A percentile compares a stretch with the other conserved stretches of the same genome.
Evolutionary conservation across 2,113 vertebrate species (phyloP).

Genomic region (Strix aluco): DNA sequence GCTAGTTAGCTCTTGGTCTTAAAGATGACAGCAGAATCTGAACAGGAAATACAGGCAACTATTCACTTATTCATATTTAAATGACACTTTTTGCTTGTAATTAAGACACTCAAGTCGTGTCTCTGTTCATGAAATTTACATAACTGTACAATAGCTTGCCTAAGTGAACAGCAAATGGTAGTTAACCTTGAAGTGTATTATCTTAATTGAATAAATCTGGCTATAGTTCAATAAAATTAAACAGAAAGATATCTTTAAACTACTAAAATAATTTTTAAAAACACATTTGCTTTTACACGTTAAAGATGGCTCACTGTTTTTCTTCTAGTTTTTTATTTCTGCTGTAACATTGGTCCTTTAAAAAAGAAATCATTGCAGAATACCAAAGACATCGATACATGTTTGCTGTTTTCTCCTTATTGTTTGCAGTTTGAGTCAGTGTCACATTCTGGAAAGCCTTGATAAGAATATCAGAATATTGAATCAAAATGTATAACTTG

Average conservation of each 20-base stretch:
- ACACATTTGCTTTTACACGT: constrained; percentile 3
- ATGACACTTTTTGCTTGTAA: constrained; percentile 80
- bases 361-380: constrained; percentile 18
- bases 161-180: constrained; percentile 83
- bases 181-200: constrained; percentile 83
- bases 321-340: constrained; percentile 9
- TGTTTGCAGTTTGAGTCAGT: constrained; percentile 65
- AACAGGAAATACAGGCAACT: constrained; percentile 76
- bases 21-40: constrained; percentile 66
- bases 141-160: constrained; percentile 82
- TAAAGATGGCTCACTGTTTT: background rate
- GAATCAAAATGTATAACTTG: constrained; percentile 66
- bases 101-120: constrained; percentile 81
- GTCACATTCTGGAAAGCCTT: constrained; percentile 71
- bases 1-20: constrained; percentile 60
- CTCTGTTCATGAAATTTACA: constrained; percentile 81
- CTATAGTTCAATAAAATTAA: constrained; percentile 78
- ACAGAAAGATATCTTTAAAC: constrained; percentile 66
- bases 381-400: constrained; percentile 59
- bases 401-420: constrained; percentile 66
- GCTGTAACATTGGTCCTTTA: constrained; percentile 17
- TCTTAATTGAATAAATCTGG: constrained; percentile 82
- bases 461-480: constrained; percentile 75
- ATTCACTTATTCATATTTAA: constrained; percentile 84
- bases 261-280: background rate